Percentiles rank a stretch among this genome's conserved stretches.
Evolutionary conservation across 2,888 invertebrate genomes (phyloP).

Genomic region (Rotaria macrura): DNA sequence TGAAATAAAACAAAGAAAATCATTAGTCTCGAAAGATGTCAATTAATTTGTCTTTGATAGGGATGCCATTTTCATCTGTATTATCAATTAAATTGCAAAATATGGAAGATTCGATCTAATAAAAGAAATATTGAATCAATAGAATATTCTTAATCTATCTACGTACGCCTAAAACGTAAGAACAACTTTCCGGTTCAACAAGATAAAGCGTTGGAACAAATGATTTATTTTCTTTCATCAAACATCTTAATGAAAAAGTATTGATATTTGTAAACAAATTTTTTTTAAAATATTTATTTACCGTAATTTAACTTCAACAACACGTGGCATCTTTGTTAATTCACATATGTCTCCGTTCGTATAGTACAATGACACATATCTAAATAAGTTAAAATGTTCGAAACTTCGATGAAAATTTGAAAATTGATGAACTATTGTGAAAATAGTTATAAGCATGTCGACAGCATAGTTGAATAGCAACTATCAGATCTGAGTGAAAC

Average conservation of each 20-base stretch:
- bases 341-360: conserved; percentile 75
- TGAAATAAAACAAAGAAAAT: no score
- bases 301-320: conserved; percentile 62
- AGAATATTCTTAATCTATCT: neutral
- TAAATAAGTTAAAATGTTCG: conserved; percentile 22
- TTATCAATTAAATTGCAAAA: conserved; percentile 2
- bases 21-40: neutral
- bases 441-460: no score
- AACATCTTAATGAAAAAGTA: neutral
- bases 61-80: neutral
- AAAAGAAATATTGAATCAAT: neutral
- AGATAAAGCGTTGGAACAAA: neutral
- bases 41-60: neutral
- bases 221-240: neutral
- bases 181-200: neutral
- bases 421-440: no score
- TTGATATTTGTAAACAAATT: neutral
- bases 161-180: neutral
- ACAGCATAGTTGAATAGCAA: no score
- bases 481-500: no score
- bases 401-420: no score
- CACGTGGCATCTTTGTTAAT: conserved; percentile 54
- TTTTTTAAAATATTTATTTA: conserved; percentile 35
- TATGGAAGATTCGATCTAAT: neutral
- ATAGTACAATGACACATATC: conserved; percentile 72